Evolutionary conservation across 2,113 vertebrate species (phyloP), one percentile per base, ranked within the genome.

Genomic region (Lepisosteus osseus): DNA sequence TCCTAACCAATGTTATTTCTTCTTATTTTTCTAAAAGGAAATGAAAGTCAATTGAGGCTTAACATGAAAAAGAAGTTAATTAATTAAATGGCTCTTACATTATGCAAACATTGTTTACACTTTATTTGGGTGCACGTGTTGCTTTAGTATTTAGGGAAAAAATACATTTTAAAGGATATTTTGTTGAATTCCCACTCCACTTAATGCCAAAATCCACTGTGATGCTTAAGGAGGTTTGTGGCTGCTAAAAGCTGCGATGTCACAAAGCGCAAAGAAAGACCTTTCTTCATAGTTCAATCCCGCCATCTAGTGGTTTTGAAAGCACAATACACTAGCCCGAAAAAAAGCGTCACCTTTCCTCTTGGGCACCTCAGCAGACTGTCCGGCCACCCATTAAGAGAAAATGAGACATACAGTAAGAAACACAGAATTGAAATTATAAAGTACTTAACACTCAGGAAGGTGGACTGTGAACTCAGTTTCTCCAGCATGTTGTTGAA

Each of bases 291-390:
- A 44, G 47, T 41, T 40, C 51, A 67, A 54, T 45, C 51, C 14
- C 70, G 67, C 64, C 77, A 70, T 57, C 67, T 66, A 67, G 73
- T 75, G 74, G 77, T 57, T 41, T n/a, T 29, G 13, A 8, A 17
- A 7, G 17, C 29, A 29, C 51, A 67, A 45, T 74, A 7, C 55
- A 11, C 42, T 43, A n/a, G 56, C 5, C 55, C 17, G 45, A 13
- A 17, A 45, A 57, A 1, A 1, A 12, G 17, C 56, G 51, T 55
- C 54, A 14, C 8, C 9, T 64, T 17, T 40, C 14, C n/a, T 61
- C 42, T 42, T 47, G 55, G 15, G 62, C n/a, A 11, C 43, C 44
- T 69, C 41, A 29, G 45, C 15, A 42, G 55, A 45, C 40, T 61
- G 42, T 17, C 4, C 4, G 14, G 7, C 41, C 8, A 42, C 9